These are phyloP conservation scores for Ceryle rudis DNA, from an alignment of 2,797 vertebrate species.

Conservation along the genomic window DNA sequence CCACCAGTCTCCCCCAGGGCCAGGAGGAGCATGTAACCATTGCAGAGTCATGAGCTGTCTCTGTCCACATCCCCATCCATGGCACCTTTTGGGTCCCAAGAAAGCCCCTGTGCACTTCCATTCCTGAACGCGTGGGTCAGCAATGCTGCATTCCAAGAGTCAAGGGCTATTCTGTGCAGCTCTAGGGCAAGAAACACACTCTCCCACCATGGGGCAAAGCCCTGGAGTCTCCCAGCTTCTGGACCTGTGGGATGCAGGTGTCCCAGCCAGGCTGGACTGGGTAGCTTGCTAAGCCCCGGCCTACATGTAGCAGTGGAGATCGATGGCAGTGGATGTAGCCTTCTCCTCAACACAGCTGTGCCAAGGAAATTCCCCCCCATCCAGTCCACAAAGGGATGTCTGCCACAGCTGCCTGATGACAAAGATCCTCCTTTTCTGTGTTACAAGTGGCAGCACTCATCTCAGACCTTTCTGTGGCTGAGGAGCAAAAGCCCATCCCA, in stretches of 20 bases:
- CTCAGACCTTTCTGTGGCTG: not conserved
- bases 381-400: fast-evolving
- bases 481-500: not conserved
- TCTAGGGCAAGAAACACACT: not conserved
- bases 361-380: not conserved
- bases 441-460: not conserved
- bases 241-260: too few species aligned
- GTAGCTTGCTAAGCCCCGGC: fast-evolving
- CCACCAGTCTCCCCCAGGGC: not conserved
- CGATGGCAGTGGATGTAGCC: not conserved
- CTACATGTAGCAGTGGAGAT: not conserved
- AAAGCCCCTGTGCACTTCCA: not conserved
- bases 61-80: not conserved
- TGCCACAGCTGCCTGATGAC: not conserved
- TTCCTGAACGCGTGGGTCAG: not conserved
- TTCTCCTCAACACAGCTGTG: not conserved
- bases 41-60: not conserved
- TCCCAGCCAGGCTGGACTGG: not conserved
- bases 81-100: not conserved
- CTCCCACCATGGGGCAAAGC: not conserved
- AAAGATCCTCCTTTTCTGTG: not conserved
- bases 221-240: not conserved
- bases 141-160: not conserved
- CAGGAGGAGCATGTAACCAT: not conserved
- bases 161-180: not conserved